phyloP scores from a whole-genome alignment of 92 coral and sea anemone genomes.

The Bergia sp. region DNA sequence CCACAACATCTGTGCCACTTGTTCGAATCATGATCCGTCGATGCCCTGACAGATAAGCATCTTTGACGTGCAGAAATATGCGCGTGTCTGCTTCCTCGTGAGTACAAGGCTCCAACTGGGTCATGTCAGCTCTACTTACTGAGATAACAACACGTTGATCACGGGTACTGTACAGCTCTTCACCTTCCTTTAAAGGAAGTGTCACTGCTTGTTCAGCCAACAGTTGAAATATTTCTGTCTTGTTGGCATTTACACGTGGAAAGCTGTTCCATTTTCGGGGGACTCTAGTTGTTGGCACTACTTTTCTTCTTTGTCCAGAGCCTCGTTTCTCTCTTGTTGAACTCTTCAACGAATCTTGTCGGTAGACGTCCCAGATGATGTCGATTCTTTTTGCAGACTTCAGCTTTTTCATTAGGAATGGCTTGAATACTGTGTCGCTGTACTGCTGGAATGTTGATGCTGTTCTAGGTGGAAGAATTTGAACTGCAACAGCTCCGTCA shows the following conservation, averaged over 20 bases:
- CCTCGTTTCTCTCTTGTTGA: slow-evolving; percentile 51
- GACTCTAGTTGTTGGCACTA: slow-evolving; percentile 35
- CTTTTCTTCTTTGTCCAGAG: slow-evolving; percentile 41
- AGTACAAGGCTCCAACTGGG: slow-evolving; percentile 33
- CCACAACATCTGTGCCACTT: slow-evolving; percentile 28
- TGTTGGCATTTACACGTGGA: slow-evolving; percentile 43
- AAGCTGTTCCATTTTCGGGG: slow-evolving; percentile 47
- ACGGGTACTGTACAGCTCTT: slow-evolving; percentile 30
- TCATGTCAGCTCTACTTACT: background rate
- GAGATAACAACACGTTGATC: slow-evolving; percentile 30
- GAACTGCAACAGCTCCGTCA: slow-evolving; percentile 46
- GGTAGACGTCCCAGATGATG: slow-evolving; percentile 40
- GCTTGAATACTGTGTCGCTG: slow-evolving; percentile 45
- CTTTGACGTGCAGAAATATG: slow-evolving; percentile 36
- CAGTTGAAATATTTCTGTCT: slow-evolving; percentile 37
- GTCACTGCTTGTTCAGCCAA: slow-evolving; percentile 38
- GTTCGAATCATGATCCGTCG: slow-evolving; percentile 32
- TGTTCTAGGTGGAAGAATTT: slow-evolving; percentile 31
- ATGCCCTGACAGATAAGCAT: slow-evolving; percentile 36
- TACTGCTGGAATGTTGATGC: slow-evolving; percentile 33
- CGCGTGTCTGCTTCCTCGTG: slow-evolving; percentile 49
- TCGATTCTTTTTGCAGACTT: slow-evolving; percentile 14
- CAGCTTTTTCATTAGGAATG: slow-evolving; percentile 3
- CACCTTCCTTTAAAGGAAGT: slow-evolving; percentile 15
- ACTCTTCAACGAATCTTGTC: slow-evolving; percentile 36